Percentiles rank a stretch among this genome's conserved stretches.
Evolutionary conservation across 2,113 vertebrate species (phyloP).

Genomic region (Corythornis vintsioides): DNA sequence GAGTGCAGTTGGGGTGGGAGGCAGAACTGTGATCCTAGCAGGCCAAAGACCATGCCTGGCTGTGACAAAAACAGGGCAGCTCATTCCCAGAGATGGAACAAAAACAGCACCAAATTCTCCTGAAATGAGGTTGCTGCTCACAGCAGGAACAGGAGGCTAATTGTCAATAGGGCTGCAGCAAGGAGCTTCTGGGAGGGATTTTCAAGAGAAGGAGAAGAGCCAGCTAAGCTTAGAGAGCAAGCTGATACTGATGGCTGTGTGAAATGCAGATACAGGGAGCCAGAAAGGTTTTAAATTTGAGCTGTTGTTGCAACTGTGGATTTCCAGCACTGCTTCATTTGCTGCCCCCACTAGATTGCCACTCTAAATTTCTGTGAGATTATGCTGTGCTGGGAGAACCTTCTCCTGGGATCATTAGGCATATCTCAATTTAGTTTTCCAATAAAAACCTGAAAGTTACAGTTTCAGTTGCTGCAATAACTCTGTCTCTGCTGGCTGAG

Average conservation of each 20-base stretch:
- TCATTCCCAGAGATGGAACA: neutral
- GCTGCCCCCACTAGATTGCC: conserved; percentile 29
- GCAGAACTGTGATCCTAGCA: neutral
- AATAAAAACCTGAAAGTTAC: conserved; percentile 68
- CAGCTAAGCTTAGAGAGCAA: conserved; percentile 38
- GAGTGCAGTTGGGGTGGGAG: neutral
- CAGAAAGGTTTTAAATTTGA: conserved; percentile 44
- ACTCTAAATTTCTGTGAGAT: conserved; percentile 61
- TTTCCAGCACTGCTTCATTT: conserved; percentile 30
- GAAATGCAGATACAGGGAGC: conserved; percentile 54
- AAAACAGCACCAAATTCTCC: neutral
- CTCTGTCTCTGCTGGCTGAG: neutral
- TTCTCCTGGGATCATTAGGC: conserved; percentile 74
- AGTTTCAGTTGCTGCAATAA: conserved; percentile 60
- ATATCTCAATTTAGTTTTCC: conserved; percentile 67
- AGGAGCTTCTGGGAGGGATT: neutral
- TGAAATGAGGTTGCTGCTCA: neutral
- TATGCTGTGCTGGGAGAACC: conserved; percentile 56
- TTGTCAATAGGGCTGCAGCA: neutral
- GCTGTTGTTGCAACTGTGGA: neutral
- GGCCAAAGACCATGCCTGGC: neutral
- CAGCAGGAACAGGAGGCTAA: neutral
- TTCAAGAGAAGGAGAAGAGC: conserved; percentile 47
- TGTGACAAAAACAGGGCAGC: neutral
- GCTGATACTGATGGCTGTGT: conserved; percentile 25